Evolutionary conservation across 2,797 vertebrate species (phyloP).

Genomic region (Enoplosus armatus): DNA sequence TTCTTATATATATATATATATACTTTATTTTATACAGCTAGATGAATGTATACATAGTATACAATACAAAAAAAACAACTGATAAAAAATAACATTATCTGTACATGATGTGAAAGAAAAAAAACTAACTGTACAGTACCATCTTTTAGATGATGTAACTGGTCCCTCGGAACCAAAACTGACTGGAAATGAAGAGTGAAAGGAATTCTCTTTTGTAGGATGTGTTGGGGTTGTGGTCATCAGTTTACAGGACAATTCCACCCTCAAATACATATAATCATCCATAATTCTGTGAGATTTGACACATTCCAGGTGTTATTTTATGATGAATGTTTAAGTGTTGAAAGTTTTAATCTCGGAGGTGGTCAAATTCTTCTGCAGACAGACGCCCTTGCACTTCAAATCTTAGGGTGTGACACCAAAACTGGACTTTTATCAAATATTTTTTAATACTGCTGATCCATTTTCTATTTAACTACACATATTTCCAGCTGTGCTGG

Average conservation of each 20-base stretch:
- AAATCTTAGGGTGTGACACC: not conserved
- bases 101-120: slow-evolving; percentile 79
- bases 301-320: not conserved
- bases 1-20: slow-evolving; percentile 55
- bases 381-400: not conserved
- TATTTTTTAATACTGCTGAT: not conserved
- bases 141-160: slow-evolving; percentile 65
- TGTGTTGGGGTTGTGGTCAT: not conserved
- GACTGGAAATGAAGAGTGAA: slow-evolving; percentile 6
- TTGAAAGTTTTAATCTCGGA: not conserved
- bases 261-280: not conserved
- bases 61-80: slow-evolving; percentile 85
- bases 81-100: slow-evolving; percentile 79
- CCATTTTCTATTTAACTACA: not conserved
- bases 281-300: not conserved
- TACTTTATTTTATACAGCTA: slow-evolving; percentile 77
- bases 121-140: slow-evolving; percentile 54
- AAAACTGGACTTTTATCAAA: slow-evolving; percentile 14
- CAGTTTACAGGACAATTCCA: slow-evolving; percentile 1
- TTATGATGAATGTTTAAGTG: not conserved
- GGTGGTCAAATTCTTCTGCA: not conserved
- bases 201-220: not conserved
- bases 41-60: slow-evolving; percentile 95
- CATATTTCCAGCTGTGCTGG: slow-evolving; percentile 1
- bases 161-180: slow-evolving; percentile 62